Evolutionary conservation across 92 coral and sea anemone genomes (phyloP).

Genomic region (Montipora capitata): DNA sequence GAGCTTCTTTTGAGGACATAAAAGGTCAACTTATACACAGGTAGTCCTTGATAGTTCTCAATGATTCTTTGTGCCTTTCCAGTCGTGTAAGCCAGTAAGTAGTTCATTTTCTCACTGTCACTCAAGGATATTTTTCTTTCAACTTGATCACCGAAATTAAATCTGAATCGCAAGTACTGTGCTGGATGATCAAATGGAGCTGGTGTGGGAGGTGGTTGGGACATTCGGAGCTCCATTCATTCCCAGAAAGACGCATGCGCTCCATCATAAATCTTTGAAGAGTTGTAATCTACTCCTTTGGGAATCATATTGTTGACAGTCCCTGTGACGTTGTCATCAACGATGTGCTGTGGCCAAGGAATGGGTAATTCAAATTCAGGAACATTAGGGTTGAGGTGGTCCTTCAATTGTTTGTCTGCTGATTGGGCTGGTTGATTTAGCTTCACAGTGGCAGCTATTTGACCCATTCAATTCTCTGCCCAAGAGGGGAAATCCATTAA

Average conservation of each 20-base stretch:
- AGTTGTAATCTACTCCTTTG: background rate
- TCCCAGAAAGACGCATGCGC: constrained; percentile 63
- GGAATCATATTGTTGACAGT: no score
- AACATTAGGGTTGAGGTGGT: background rate
- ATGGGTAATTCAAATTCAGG: no score
- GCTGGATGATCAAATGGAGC: constrained; percentile 45
- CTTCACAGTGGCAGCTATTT: no score
- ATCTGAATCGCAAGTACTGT: constrained; percentile 33
- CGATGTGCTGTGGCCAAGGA: no score
- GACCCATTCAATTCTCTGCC: no score
- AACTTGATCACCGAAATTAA: constrained; percentile 46
- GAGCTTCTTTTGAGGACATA: no score
- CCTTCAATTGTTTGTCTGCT: no score
- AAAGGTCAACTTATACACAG: no score
- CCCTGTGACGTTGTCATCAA: no score
- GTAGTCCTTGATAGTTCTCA: constrained; percentile 51
- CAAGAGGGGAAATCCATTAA: no score
- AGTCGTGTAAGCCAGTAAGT: constrained; percentile 21
- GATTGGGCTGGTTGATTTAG: no score
- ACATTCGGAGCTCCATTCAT: constrained; percentile 64
- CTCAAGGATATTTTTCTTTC: constrained; percentile 33
- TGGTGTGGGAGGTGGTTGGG: constrained; percentile 56
- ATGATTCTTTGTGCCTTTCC: constrained; percentile 37
- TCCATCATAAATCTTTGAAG: background rate
- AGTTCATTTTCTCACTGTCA: constrained; percentile 8